These are phyloP conservation scores for Clanis bilineata DNA, from an alignment of 2,888 invertebrate genomes.

Conservation along the genomic window DNA sequence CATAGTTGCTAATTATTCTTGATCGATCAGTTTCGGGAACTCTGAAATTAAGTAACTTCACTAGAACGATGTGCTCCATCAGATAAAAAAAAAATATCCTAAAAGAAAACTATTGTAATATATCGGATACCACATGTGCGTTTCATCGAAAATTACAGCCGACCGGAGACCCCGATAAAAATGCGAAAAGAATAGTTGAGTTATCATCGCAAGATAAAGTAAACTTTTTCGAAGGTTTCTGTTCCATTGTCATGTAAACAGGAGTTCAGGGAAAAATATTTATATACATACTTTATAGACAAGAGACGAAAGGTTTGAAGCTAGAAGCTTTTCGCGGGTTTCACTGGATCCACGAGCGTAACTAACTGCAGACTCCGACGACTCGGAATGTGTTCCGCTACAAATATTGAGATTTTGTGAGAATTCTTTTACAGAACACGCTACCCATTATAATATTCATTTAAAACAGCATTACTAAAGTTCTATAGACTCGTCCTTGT, in stretches of 20 bases:
- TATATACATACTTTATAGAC: slow-evolving; percentile 47
- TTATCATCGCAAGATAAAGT: slow-evolving; percentile 3
- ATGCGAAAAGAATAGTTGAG: slow-evolving; percentile 2
- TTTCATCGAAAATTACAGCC: background rate
- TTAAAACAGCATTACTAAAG: background rate
- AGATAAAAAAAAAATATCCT: background rate
- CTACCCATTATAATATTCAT: background rate
- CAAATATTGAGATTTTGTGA: slow-evolving; percentile 52
- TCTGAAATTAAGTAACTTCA: too few relatives aligned
- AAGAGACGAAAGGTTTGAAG: slow-evolving; percentile 58
- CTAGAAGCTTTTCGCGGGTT: slow-evolving; percentile 53
- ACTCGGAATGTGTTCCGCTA: slow-evolving; percentile 63
- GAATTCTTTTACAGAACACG: slow-evolving; percentile 34
- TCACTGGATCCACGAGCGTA: slow-evolving; percentile 55
- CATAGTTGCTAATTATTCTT: too few relatives aligned
- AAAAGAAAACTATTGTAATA: background rate
- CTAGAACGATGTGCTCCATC: background rate
- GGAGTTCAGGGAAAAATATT: background rate
- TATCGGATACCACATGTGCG: background rate
- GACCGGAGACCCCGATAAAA: slow-evolving; percentile 1
- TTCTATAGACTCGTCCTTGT: background rate
- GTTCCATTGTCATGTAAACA: background rate
- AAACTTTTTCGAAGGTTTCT: slow-evolving; percentile 1
- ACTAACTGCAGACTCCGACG: slow-evolving; percentile 69
- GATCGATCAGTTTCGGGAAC: too few relatives aligned